phyloP scores from a whole-genome alignment of 2,888 invertebrate species.

The Conus canariensis region DNA sequence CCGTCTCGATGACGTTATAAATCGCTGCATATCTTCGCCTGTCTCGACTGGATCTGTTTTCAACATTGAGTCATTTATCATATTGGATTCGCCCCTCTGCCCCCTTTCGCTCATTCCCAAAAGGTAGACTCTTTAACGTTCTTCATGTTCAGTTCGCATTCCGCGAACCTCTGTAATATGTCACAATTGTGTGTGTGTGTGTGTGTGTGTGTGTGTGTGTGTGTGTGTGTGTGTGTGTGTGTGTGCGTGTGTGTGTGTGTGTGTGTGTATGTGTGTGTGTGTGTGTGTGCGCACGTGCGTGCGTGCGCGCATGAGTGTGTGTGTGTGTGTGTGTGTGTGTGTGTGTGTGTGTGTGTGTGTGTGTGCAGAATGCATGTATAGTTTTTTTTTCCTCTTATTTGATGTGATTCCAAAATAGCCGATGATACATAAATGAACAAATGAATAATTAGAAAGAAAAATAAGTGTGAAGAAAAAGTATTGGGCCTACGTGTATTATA shows the following conservation, averaged over 20 bases:
- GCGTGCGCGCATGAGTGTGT: not conserved
- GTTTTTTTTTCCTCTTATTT: no score
- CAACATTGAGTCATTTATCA: not conserved
- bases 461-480: no score
- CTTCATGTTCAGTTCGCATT: no score
- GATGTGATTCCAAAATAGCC: no score
- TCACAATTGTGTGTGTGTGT: no score
- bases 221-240: not conserved
- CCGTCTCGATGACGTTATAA: constrained; percentile 18
- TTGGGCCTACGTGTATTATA: no score
- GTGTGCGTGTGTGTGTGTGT: not conserved
- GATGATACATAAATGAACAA: no score
- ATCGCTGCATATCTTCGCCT: constrained; percentile 1
- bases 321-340: not conserved
- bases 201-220: no score
- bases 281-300: not conserved
- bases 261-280: not conserved
- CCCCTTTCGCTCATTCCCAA: no score
- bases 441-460: no score
- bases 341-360: not conserved
- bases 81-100: not conserved
- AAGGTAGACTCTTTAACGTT: no score
- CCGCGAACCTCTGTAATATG: no score
- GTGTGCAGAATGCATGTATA: not conserved
- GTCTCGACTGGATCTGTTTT: not conserved